A percentile compares a stretch with the other conserved stretches of the same genome.
phyloP scores from a whole-genome alignment of 1,140 invertebrate genomes.

The Drosophila sp. region DNA sequence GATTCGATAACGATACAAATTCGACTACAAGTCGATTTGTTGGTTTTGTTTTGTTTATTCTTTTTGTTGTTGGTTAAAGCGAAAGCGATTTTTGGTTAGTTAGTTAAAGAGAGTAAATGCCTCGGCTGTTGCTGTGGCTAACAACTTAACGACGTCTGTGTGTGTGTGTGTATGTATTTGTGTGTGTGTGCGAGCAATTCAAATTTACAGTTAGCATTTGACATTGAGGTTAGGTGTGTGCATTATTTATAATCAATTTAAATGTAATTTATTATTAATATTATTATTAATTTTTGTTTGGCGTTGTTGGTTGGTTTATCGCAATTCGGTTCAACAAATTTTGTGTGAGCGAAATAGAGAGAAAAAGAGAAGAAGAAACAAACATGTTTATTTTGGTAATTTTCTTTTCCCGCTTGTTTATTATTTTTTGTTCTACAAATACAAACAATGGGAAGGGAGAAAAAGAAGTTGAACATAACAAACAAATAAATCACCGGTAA shows the following conservation, averaged over 20 bases:
- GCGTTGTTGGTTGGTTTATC: conserved; percentile 30
- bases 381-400: conserved; percentile 44
- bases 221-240: conserved; percentile 27
- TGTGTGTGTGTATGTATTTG: not conserved
- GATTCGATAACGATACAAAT: conserved; percentile 7
- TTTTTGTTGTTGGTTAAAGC: conserved; percentile 55
- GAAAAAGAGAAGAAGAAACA: conserved; percentile 61
- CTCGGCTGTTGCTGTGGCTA: conserved; percentile 54
- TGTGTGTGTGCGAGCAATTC: conserved; percentile 16
- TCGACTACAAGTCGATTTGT: conserved; percentile 1
- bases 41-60: conserved; percentile 32
- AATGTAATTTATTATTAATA: conserved; percentile 6
- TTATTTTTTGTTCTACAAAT: conserved; percentile 1
- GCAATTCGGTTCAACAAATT: conserved; percentile 15
- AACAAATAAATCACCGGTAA: not conserved
- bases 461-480: not conserved
- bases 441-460: not conserved
- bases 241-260: not conserved
- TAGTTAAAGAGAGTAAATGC: conserved; percentile 60
- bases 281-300: conserved; percentile 10
- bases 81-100: conserved; percentile 58
- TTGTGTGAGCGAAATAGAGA: conserved; percentile 51
- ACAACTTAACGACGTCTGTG: conserved; percentile 75
- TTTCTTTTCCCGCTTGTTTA: conserved; percentile 6
- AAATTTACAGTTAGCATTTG: not conserved